Percentiles rank a stretch among this genome's conserved stretches.
Evolutionary conservation across 2,888 invertebrate species (phyloP).

Genomic region (Mylabris sibirica): DNA sequence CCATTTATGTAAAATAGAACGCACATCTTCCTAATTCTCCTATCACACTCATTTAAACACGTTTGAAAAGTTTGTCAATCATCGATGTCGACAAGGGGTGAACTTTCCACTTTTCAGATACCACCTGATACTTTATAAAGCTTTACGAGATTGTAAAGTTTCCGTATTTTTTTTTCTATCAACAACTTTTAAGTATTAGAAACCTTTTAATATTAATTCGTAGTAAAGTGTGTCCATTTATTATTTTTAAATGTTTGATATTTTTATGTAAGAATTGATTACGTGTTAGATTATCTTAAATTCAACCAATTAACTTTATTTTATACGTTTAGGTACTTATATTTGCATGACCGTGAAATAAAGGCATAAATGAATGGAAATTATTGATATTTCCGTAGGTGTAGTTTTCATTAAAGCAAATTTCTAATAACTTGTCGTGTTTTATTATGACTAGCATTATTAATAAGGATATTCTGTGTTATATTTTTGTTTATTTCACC

Average conservation of each 20-base stretch:
- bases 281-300: too few species aligned
- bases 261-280: too few species aligned
- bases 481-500: background rate
- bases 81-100: background rate
- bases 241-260: too few species aligned
- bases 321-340: background rate
- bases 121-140: background rate
- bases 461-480: background rate
- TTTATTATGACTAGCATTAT: background rate
- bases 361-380: background rate
- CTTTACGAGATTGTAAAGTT: background rate
- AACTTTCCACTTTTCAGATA: too few species aligned
- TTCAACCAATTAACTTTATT: background rate
- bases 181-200: too few species aligned
- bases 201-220: too few species aligned
- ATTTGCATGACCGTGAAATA: background rate
- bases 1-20: background rate
- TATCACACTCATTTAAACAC: background rate
- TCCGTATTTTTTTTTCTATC: too few species aligned
- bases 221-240: too few species aligned
- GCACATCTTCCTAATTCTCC: background rate
- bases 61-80: background rate
- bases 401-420: background rate
- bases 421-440: background rate
- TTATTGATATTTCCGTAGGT: constrained; percentile 7